phyloP scores from a whole-genome alignment of 2,113 vertebrate genomes.

The Toxostoma redivivum region DNA sequence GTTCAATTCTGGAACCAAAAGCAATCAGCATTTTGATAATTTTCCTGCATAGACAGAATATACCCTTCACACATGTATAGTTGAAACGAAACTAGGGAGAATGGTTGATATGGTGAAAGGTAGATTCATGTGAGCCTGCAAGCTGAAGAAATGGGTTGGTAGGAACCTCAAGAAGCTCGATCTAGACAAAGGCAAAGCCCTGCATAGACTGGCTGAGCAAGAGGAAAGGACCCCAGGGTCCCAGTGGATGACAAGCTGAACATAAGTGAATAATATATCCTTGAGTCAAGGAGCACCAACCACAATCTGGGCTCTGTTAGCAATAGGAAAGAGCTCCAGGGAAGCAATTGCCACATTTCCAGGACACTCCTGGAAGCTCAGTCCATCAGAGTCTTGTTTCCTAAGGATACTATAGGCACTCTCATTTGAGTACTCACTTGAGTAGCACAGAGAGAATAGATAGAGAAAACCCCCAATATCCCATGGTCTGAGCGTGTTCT shows the following conservation, averaged over 20 bases:
- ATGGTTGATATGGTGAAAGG: not conserved
- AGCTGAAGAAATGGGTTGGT: not conserved
- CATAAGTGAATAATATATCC: not conserved
- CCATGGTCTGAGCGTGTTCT: not conserved
- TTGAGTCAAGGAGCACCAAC: accelerated
- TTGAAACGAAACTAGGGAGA: not conserved
- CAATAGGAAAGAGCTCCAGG: not conserved
- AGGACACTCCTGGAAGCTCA: not conserved
- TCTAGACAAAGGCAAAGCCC: not conserved
- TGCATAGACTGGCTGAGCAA: not conserved
- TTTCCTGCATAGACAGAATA: not conserved
- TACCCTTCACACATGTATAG: not conserved
- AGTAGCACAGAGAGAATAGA: not conserved
- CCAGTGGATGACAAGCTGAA: not conserved
- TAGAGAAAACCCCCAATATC: not conserved
- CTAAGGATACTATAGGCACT: not conserved
- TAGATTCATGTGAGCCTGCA: not conserved
- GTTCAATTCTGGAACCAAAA: not conserved
- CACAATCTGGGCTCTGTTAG: not conserved
- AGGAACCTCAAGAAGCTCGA: not conserved
- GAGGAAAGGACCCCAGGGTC: accelerated
- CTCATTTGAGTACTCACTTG: not conserved
- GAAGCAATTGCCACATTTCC: not conserved
- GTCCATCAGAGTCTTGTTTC: not conserved
- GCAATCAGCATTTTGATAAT: not conserved